phyloP scores from a whole-genome alignment of 53 echinoderm and acorn worm genomes.

The Holothuria scabra region DNA sequence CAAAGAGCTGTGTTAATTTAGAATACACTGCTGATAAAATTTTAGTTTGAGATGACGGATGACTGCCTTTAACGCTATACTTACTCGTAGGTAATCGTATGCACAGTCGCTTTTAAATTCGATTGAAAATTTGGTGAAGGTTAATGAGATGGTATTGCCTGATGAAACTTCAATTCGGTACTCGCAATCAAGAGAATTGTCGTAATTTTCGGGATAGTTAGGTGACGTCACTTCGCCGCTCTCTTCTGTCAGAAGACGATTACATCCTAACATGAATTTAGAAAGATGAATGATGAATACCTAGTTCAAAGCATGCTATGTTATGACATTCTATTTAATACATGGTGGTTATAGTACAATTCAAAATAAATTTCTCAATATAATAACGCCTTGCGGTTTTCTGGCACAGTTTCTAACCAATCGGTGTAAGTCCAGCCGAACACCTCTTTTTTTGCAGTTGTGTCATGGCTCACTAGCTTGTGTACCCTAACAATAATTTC shows the following conservation, averaged over 20 bases:
- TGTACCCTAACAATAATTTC: too few species aligned
- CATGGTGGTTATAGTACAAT: not conserved
- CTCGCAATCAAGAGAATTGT: conserved; percentile 40
- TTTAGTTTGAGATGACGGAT: too few species aligned
- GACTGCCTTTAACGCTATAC: too few species aligned
- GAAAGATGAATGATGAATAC: not conserved
- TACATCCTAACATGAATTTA: conserved; percentile 18
- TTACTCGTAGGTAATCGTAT: conserved; percentile 49
- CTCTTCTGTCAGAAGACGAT: conserved; percentile 4
- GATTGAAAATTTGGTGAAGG: conserved; percentile 44
- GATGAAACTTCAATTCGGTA: conserved; percentile 24
- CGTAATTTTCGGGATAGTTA: conserved; percentile 44
- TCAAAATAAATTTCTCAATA: too few species aligned
- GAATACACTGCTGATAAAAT: too few species aligned
- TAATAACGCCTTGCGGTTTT: too few species aligned
- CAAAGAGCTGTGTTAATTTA: too few species aligned
- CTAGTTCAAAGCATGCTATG: not conserved
- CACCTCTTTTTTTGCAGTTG: too few species aligned
- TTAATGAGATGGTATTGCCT: conserved; percentile 33
- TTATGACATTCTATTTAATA: not conserved
- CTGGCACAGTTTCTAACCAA: too few species aligned
- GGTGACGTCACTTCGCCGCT: conserved; percentile 49
- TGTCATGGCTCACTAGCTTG: too few species aligned
- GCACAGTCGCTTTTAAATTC: conserved; percentile 28
- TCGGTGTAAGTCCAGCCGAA: too few species aligned